Evolutionary conservation across 2,888 invertebrate species (phyloP).

Genomic region (Pristionchus fissidentatus): DNA sequence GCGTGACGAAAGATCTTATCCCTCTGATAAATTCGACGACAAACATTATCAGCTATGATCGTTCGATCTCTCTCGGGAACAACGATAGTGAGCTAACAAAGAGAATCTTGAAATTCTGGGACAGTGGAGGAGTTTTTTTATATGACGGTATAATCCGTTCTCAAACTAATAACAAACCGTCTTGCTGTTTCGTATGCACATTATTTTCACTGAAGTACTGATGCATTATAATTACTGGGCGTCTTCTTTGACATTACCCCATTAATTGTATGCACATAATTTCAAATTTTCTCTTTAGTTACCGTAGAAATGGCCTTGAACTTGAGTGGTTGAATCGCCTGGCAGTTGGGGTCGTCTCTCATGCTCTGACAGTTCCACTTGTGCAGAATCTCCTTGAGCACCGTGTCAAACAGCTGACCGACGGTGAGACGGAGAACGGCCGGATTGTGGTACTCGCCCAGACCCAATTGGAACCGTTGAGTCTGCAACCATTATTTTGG

Average conservation of each 20-base stretch:
- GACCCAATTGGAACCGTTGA: slow-evolving; percentile 46
- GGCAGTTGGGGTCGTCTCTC: slow-evolving; percentile 38
- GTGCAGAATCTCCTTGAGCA: slow-evolving; percentile 48
- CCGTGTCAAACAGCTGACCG: slow-evolving; percentile 45
- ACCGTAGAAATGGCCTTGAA: slow-evolving; percentile 49
- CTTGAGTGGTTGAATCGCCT: slow-evolving; percentile 40
- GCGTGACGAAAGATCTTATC: too few species aligned
- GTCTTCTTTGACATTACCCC: neutral
- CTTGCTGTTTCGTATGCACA: too few species aligned
- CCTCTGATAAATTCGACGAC: too few species aligned
- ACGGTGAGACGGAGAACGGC: slow-evolving; percentile 37
- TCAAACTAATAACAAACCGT: too few species aligned
- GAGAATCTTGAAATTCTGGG: too few species aligned
- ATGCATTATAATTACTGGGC: neutral
- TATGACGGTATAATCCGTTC: too few species aligned
- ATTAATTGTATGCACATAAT: neutral
- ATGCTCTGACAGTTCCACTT: slow-evolving; percentile 46
- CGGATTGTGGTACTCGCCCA: slow-evolving; percentile 47
- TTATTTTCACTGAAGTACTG: neutral
- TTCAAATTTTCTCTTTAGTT: neutral
- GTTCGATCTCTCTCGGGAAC: too few species aligned
- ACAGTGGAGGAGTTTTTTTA: too few species aligned
- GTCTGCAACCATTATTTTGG: neutral
- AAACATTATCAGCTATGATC: too few species aligned
- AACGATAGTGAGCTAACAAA: too few species aligned